Evolutionary conservation across 2,113 vertebrate species (phyloP).

Genomic region (Poeciliopsis prolifica): DNA sequence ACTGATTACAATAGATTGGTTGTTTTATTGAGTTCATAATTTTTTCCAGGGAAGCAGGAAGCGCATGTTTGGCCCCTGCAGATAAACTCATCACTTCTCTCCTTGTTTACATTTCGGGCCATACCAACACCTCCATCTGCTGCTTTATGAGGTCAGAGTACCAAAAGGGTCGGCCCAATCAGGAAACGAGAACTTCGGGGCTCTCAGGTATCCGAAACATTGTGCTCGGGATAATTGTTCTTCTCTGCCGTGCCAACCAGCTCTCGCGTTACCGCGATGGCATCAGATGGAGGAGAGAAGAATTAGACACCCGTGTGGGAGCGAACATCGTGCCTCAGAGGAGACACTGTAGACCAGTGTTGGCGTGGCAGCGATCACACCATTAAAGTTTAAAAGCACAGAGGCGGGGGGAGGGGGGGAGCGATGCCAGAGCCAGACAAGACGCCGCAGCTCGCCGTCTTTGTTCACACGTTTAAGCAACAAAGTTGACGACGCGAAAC

Average conservation of each 20-base stretch:
- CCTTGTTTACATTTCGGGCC: constrained; percentile 7
- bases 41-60: background rate
- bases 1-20: background rate
- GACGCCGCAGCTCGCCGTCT: background rate
- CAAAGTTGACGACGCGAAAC: background rate
- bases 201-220: constrained; percentile 49
- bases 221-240: constrained; percentile 51
- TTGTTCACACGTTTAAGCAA: constrained; percentile 7
- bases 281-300: constrained; percentile 42
- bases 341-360: constrained; percentile 39
- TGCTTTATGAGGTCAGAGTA: constrained; percentile 21
- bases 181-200: constrained; percentile 36
- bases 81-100: background rate
- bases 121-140: background rate
- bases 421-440: constrained; percentile 17
- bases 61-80: background rate
- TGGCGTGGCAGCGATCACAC: constrained; percentile 17
- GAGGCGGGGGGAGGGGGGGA: constrained; percentile 16
- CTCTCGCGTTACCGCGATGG: constrained; percentile 59
- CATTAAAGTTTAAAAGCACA: constrained; percentile 66
- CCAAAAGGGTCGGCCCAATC: constrained; percentile 1
- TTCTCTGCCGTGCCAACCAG: constrained; percentile 35
- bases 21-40: background rate
- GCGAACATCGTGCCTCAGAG: constrained; percentile 6
- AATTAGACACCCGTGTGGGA: constrained; percentile 51